Conservation (phyloP, 2,797 vertebrate genomes). For the Lutjanus campechanus region DNA sequence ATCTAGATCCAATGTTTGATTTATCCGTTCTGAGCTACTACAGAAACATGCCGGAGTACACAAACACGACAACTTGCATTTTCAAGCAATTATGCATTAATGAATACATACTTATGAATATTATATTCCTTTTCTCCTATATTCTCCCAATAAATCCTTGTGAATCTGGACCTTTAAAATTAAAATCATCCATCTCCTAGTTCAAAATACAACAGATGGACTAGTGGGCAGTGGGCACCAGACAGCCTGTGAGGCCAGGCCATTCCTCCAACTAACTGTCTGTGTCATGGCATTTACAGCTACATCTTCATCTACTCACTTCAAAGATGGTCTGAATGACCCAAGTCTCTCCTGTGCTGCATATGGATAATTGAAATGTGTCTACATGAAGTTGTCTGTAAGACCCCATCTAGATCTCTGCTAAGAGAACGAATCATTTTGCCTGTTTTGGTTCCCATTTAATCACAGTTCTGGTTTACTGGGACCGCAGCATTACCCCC, state of each 20-base stretch:
- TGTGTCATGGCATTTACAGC: constrained; percentile 7
- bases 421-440: constrained; percentile 40
- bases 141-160: too few relatives aligned
- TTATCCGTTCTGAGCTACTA: too few relatives aligned
- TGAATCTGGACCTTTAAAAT: not conserved
- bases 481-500: constrained; percentile 33
- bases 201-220: not conserved
- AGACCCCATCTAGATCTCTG: constrained; percentile 23
- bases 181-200: not conserved
- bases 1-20: too few relatives aligned
- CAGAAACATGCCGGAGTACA: too few relatives aligned
- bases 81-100: too few relatives aligned
- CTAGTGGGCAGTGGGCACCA: constrained; percentile 3
- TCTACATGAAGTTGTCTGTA: constrained; percentile 15
- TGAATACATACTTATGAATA: too few relatives aligned
- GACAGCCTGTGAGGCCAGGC: not conserved
- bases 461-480: constrained; percentile 50
- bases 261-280: not conserved
- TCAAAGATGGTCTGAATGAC: not conserved
- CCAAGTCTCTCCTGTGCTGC: constrained; percentile 20
- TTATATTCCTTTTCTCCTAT: too few relatives aligned
- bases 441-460: constrained; percentile 63
- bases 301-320: constrained; percentile 13
- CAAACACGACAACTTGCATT: too few relatives aligned
- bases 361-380: constrained; percentile 35